Base-by-base conservation (phyloP, 2,888 invertebrate genomes). In the Graphium colonna region DNA sequence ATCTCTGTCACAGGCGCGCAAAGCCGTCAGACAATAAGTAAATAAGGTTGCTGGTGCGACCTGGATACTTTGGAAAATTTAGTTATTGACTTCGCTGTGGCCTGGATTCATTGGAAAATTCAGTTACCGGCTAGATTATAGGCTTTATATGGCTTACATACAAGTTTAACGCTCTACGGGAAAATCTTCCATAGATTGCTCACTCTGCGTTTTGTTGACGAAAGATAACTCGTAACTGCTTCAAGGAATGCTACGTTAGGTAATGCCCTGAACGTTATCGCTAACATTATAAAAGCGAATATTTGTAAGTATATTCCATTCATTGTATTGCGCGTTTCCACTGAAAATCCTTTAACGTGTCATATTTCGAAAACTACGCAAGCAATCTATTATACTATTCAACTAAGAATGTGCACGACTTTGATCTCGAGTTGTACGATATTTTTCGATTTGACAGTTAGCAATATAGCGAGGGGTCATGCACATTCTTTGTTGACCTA, bases 141-240 rank as follows among this genome's bases (percentile, higher is more conserved):
- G 47, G 36, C 33, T 38, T 53, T 47, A 44, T 52, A 52, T 48
- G 43, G 54, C n/a, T 49, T 50, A 54, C 10, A 28, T 56, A 54
- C 42, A 50, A 43, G 39, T 40, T 21, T 48, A 33, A 38, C 12
- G 54, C 52, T 44, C 42, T 31, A 38, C 36, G 39, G 41, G 59
- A 64, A 64, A 68, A 67, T 65, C 61, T 65, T 66, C 65, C 64
- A 55, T 50, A 43, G 44, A 51, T 49, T 43, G 41, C 52, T 52
- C 51, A 13, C 36, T 12, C 57, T 46, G 43, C 55, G 56, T 51
- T 15, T 41, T 69, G 65, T 69, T 69, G 64, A 68, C 66, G 60
- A 44, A 51, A 64, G 67, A 68, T 69, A 69, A 64, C 58, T 58
- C 51, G 44, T 40, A 36, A 33, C 45, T 42, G 44, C 21, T 43